These are phyloP conservation scores for Pitangus sulphuratus DNA, from an alignment of 2,797 vertebrate species.

Conservation along the genomic window DNA sequence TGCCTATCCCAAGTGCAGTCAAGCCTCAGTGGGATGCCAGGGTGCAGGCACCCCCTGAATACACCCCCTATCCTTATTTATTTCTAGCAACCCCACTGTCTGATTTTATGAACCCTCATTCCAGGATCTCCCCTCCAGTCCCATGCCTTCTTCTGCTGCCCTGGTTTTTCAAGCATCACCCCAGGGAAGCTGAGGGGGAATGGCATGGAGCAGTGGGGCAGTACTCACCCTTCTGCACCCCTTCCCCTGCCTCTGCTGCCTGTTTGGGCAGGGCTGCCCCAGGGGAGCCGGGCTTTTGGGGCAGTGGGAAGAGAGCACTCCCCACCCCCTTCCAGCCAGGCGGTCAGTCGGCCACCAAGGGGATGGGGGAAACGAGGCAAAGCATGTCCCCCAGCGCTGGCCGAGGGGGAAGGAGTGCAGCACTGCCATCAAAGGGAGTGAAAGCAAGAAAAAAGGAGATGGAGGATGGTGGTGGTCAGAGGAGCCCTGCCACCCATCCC, in stretches of 20 bases:
- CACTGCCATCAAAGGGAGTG: fast-evolving
- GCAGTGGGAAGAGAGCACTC: background rate
- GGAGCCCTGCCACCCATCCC: background rate
- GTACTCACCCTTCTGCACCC: fast-evolving
- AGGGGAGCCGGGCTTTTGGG: background rate
- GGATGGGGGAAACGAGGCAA: background rate
- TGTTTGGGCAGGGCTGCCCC: fast-evolving
- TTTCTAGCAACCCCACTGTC: background rate
- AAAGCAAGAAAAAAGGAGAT: background rate
- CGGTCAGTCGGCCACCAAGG: fast-evolving
- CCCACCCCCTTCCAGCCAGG: background rate
- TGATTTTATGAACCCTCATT: background rate
- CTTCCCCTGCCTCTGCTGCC: background rate
- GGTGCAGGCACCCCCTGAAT: background rate
- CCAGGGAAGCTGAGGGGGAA: background rate
- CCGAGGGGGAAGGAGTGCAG: background rate
- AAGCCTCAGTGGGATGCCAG: background rate
- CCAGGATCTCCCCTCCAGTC: background rate
- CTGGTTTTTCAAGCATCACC: background rate
- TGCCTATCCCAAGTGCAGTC: background rate
- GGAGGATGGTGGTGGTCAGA: background rate
- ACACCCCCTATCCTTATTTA: background rate
- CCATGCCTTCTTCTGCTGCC: background rate
- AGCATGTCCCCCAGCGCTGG: background rate
- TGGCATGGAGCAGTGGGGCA: background rate